Evolutionary conservation across 2,113 vertebrate species (phyloP).

Genomic region (Sylvilagus bachmani): DNA sequence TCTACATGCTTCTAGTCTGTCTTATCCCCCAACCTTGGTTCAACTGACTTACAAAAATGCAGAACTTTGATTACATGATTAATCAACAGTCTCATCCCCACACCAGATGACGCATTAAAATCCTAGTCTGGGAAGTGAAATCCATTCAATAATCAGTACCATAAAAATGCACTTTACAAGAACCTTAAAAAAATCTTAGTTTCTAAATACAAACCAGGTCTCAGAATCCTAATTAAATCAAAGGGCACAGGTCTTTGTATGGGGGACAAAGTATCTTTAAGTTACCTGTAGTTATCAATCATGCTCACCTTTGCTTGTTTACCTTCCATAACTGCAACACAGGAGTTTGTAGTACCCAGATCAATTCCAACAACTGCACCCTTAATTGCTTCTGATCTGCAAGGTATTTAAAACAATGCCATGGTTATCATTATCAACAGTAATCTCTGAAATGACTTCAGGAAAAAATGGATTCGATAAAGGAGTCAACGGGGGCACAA

Average conservation of each 20-base stretch:
- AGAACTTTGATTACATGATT: neutral
- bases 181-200: conserved; percentile 6
- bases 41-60: neutral
- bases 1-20: neutral
- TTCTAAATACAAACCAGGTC: neutral
- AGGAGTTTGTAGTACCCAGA: conserved; percentile 98
- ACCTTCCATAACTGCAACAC: conserved; percentile 99
- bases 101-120: neutral
- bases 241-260: neutral
- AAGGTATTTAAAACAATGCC: conserved; percentile 51
- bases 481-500: neutral
- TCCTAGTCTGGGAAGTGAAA: neutral
- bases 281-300: neutral
- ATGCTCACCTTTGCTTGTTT: conserved; percentile 96
- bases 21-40: neutral
- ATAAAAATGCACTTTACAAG: neutral
- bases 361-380: conserved; percentile 98
- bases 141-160: conserved; percentile 31
- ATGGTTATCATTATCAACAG: neutral
- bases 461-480: neutral
- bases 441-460: neutral
- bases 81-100: neutral
- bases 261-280: neutral
- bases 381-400: conserved; percentile 97
- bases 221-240: neutral